A percentile compares a stretch with the other conserved stretches of the same genome.
phyloP scores from a whole-genome alignment of 2,888 invertebrate genomes.

The Leptopilina myrica region DNA sequence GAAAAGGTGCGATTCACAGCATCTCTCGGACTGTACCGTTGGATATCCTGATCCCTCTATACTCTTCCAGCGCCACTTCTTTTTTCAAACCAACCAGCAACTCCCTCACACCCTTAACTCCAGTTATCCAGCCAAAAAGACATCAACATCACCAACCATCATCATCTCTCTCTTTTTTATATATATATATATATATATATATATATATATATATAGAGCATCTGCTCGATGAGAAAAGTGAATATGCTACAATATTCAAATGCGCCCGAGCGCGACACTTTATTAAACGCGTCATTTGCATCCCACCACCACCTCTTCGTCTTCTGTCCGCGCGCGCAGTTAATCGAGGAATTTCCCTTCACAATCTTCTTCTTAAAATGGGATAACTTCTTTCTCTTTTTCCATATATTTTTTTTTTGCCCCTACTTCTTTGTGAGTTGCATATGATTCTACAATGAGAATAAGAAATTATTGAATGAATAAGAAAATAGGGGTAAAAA shows the following conservation, averaged over 20 bases:
- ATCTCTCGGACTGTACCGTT: conserved; percentile 56
- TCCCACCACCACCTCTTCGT: conserved; percentile 52
- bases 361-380: conserved; percentile 1
- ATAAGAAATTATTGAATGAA: too few relatives aligned
- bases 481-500: too few relatives aligned
- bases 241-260: conserved; percentile 76
- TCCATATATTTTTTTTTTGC: too few relatives aligned
- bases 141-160: conserved; percentile 41
- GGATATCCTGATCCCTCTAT: conserved; percentile 41
- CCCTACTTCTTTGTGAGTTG: conserved; percentile 44
- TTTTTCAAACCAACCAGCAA: too few relatives aligned
- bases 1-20: conserved; percentile 71
- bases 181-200: too few relatives aligned
- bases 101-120: conserved; percentile 43
- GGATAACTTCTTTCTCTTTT: conserved; percentile 41
- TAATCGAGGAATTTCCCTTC: conserved; percentile 36
- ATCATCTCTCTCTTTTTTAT: too few relatives aligned
- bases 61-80: conserved; percentile 44
- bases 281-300: conserved; percentile 74
- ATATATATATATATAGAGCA: not conserved
- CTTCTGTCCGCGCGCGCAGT: conserved; percentile 9
- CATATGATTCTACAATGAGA: too few relatives aligned
- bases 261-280: conserved; percentile 70
- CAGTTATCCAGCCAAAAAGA: conserved; percentile 44
- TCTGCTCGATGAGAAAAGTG: conserved; percentile 67